Base-by-base conservation (phyloP, 2,888 invertebrate genomes). In the Drepana falcataria region DNA sequence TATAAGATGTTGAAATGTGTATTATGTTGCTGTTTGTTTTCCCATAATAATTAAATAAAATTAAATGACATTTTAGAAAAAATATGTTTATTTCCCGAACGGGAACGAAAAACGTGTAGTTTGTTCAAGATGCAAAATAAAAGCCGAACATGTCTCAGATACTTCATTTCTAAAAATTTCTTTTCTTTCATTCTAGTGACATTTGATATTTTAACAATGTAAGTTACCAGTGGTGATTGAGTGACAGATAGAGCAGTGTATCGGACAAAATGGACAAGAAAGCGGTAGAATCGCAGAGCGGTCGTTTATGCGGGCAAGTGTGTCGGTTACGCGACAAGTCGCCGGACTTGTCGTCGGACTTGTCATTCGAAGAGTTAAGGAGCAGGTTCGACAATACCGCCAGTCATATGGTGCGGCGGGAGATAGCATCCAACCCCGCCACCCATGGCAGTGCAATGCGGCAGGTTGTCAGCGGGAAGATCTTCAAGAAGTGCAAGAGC, bases 401-500 rank as follows among this genome's bases (percentile, higher is more conserved):
- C 77, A 63, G 73, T 49, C 75, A 69, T 51, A 75, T 77, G 76
- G 77, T 71, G 70, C 70, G 79, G 58, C 76, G 82, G 63, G 88
- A 88, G 72, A 85, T 88, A 59, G 79, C 81, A 59, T 83, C 88
- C 68, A 87, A 86, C 65, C 91, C 91, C 21, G 83, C 90, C 47
- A 88, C 90, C 60, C 91, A 91, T 66, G 85, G 84, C 61, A 91
- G 91, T 81, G 91, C 87, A 60, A 90, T 81, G 44, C 78, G 91
- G 21, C 91, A 91, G 64, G 84, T 87, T 48, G 91, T 91, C 49
- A 91, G 91, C 73, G 91, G 91, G 58, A 93, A 94, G 74, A 82
- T 94, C 60, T 94, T 95, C 87, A 95, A 94, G 91, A 96, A 96
- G 86, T 96, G 96, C 91, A 96, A 96, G 90, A 96, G 96, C 83